Conservation (phyloP, 64 coral and sea anemone genomes). For the Trachythela sp. region DNA sequence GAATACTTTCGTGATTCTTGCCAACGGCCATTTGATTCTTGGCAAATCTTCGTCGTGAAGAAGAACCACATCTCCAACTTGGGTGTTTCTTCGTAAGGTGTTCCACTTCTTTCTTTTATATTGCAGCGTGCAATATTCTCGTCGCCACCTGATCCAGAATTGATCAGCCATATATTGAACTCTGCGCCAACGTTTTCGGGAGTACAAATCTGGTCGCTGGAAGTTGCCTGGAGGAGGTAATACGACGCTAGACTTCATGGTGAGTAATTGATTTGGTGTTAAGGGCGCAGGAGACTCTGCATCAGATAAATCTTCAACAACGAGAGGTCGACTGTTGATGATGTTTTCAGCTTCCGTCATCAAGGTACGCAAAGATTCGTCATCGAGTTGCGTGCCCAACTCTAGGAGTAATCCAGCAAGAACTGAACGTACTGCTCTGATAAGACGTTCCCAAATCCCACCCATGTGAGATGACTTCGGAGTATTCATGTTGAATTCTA, state of each 20-base stretch:
- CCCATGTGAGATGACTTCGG: no score
- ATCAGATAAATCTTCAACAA: no score
- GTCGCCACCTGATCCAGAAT: no score
- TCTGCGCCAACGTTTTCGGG: no score
- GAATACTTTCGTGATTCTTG: no score
- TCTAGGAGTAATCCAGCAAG: constrained; percentile 21
- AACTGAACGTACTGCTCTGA: constrained; percentile 21
- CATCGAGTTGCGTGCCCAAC: constrained; percentile 14
- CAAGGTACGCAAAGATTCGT: not conserved
- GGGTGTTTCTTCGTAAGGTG: not conserved
- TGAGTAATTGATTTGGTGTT: not conserved
- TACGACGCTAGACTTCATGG: not conserved
- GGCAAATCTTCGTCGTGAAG: no score
- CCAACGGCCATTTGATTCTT: no score
- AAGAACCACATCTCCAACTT: no score
- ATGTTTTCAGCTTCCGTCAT: constrained; percentile 1
- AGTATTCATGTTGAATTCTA: no score
- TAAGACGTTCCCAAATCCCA: constrained; percentile 34
- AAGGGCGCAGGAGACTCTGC: not conserved
- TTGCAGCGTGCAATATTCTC: not conserved
- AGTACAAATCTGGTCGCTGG: no score
- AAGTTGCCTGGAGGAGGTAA: not conserved
- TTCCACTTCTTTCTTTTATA: not conserved
- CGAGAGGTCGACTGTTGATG: not conserved
- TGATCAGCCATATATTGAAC: no score